Evolutionary conservation across 2,888 invertebrate genomes (phyloP).

Genomic region (Liposcelis brunnea): DNA sequence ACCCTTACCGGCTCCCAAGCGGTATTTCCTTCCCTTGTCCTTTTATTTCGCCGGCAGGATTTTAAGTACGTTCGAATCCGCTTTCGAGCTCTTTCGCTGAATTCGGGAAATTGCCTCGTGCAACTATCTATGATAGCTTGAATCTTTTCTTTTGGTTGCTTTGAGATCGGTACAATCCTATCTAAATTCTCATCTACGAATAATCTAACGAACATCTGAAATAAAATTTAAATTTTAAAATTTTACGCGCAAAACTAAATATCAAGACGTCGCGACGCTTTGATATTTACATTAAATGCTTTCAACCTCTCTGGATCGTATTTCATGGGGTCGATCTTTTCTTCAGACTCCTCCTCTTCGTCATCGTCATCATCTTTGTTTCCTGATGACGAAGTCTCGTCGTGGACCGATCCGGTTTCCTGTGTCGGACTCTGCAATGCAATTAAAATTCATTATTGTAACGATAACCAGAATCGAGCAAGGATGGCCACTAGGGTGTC

Average conservation of each 20-base stretch:
- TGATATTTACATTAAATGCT: constrained; percentile 73
- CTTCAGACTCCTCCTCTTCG: constrained; percentile 83
- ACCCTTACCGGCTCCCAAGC: constrained; percentile 74
- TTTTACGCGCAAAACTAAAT: background rate
- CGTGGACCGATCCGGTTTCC: constrained; percentile 52
- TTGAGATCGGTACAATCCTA: constrained; percentile 90
- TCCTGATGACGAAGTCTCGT: constrained; percentile 77
- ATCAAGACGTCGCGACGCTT: background rate
- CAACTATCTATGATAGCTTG: constrained; percentile 96
- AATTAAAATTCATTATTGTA: constrained; percentile 11
- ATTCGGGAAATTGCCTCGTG: constrained; percentile 91
- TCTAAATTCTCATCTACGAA: constrained; percentile 95
- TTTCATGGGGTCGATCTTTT: constrained; percentile 71
- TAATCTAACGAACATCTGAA: constrained; percentile 90
- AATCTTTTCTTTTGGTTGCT: constrained; percentile 95
- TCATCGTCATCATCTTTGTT: constrained; percentile 72
- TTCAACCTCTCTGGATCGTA: constrained; percentile 89
- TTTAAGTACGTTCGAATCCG: constrained; percentile 89
- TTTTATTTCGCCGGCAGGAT: constrained; percentile 86
- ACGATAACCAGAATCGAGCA: too few species aligned
- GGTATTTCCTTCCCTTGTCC: constrained; percentile 64
- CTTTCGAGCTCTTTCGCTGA: constrained; percentile 86
- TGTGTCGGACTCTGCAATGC: constrained; percentile 45
- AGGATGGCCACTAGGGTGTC: too few species aligned
- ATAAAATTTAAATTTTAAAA: constrained; percentile 16